phyloP scores from a whole-genome alignment of 2,888 invertebrate species.

The Conus canariensis region DNA sequence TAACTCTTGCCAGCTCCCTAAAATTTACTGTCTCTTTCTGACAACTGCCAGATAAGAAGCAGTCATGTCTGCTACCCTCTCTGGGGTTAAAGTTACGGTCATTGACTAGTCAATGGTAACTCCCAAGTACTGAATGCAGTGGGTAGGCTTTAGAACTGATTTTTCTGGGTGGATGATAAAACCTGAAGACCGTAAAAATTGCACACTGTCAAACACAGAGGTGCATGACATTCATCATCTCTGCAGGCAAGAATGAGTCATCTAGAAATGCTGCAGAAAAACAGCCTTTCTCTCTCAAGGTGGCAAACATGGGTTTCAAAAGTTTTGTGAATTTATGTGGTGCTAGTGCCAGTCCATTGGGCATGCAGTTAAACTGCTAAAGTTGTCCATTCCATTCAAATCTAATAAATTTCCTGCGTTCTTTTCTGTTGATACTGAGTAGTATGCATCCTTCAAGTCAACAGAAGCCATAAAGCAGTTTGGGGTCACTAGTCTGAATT shows the following conservation, averaged over 20 bases:
- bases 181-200: neutral
- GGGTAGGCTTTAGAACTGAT: constrained; percentile 15
- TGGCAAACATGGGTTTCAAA: constrained; percentile 20
- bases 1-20: neutral
- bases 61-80: constrained; percentile 34
- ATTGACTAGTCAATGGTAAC: constrained; percentile 28
- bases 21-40: neutral
- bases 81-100: constrained; percentile 52
- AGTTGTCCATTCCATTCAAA: neutral
- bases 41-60: neutral
- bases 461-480: constrained; percentile 4
- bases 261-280: constrained; percentile 15
- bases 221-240: constrained; percentile 44
- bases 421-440: neutral
- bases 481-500: neutral
- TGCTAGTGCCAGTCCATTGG: constrained; percentile 9
- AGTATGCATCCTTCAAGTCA: constrained; percentile 4
- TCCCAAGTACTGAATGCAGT: constrained; percentile 26
- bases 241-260: constrained; percentile 45
- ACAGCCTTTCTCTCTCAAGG: constrained; percentile 28
- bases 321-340: constrained; percentile 18
- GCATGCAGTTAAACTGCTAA: constrained; percentile 27
- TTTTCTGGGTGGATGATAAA: constrained; percentile 22
- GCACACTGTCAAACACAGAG: neutral
- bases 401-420: neutral